Conservation (phyloP, 2,888 invertebrate genomes). For the Blera fallax region DNA sequence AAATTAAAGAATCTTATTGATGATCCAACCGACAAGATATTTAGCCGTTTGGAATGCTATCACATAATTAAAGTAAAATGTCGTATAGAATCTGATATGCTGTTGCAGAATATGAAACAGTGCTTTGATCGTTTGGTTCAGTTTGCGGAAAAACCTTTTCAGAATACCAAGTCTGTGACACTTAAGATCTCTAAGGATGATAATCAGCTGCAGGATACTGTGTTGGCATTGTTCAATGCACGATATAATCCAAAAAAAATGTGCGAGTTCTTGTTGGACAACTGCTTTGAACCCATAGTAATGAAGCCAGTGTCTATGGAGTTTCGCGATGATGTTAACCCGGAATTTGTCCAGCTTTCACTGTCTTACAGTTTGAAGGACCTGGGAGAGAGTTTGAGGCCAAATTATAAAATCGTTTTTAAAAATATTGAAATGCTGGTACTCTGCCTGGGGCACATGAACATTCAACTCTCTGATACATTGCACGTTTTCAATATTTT, state of each 20-base stretch:
- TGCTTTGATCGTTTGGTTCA: slow-evolving; percentile 80
- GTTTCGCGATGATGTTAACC: slow-evolving; percentile 75
- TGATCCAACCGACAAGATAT: slow-evolving; percentile 77
- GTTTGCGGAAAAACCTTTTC: slow-evolving; percentile 79
- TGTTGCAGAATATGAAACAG: slow-evolving; percentile 79
- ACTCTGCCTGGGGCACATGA: slow-evolving; percentile 78
- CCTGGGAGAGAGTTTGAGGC: slow-evolving; percentile 76
- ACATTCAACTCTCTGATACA: slow-evolving; percentile 77
- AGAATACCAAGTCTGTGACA: slow-evolving; percentile 79
- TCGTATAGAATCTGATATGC: slow-evolving; percentile 78
- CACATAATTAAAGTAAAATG: slow-evolving; percentile 80
- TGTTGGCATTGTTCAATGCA: slow-evolving; percentile 79
- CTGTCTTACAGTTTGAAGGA: slow-evolving; percentile 79
- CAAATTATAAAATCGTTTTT: slow-evolving; percentile 80
- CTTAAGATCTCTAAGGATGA: slow-evolving; percentile 79
- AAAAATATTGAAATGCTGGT: slow-evolving; percentile 77
- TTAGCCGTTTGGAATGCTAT: slow-evolving; percentile 78
- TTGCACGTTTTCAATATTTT: slow-evolving; percentile 81
- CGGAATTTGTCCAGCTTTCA: slow-evolving; percentile 75
- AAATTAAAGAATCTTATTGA: slow-evolving; percentile 78
- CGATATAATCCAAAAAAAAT: slow-evolving; percentile 79
- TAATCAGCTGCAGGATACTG: slow-evolving; percentile 78
- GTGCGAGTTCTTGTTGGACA: slow-evolving; percentile 79
- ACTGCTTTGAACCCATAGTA: slow-evolving; percentile 80
- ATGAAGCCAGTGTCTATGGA: slow-evolving; percentile 79